Conservation (phyloP, 2,888 invertebrate genomes). For the Therioaphis trifolii region DNA sequence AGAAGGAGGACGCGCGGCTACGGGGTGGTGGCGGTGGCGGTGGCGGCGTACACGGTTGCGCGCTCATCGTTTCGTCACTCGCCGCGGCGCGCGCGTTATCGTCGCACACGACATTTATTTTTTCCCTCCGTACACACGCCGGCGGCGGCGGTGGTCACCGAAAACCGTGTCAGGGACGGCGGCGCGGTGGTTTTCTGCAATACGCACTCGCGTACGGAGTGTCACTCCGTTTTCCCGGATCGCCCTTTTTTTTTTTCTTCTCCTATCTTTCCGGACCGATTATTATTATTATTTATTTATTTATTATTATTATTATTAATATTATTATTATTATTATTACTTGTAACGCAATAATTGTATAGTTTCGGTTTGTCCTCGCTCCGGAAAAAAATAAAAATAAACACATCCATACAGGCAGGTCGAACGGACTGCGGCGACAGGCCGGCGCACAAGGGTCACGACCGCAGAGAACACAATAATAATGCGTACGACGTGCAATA, state of each 20-base stretch:
- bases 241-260: neutral
- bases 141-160: slow-evolving; percentile 20
- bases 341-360: neutral
- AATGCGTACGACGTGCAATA: slow-evolving; percentile 1
- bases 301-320: slow-evolving; percentile 2
- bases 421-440: neutral
- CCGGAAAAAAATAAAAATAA: neutral
- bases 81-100: neutral
- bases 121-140: slow-evolving; percentile 47
- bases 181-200: neutral
- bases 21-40: slow-evolving; percentile 14
- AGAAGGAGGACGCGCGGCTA: slow-evolving; percentile 8
- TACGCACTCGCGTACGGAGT: neutral
- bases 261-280: neutral
- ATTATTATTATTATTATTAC: slow-evolving; percentile 4
- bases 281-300: neutral
- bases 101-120: neutral
- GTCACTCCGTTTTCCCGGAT: neutral
- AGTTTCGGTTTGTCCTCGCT: slow-evolving; percentile 32
- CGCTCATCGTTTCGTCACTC: slow-evolving; percentile 60
- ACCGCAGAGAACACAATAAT: neutral
- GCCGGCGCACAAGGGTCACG: neutral
- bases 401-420: too few species aligned
- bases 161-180: slow-evolving; percentile 58
- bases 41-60: slow-evolving; percentile 41